Base-by-base conservation (phyloP, 2,797 vertebrate species). In the Betta splendens region DNA sequence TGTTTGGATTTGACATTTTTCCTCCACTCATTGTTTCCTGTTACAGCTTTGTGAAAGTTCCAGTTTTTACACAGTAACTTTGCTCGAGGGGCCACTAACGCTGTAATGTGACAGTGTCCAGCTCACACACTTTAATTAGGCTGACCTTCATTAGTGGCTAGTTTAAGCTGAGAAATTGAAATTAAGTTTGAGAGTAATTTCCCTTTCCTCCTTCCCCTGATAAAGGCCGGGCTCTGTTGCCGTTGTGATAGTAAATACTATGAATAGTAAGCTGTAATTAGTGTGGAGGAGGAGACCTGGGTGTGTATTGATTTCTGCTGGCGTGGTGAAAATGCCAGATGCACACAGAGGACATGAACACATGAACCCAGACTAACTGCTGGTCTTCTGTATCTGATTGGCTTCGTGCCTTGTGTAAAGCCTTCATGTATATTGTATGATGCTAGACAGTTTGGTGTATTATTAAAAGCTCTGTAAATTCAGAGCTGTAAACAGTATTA, bases 251-350 rank as follows among this genome's bases (percentile, higher is more conserved):
- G 75, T 63, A 79, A 72, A 81, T 84, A 83, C 58, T 72, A 40
- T 58, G 61, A 75, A 75, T 77, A 47, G 72, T 55, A 40, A 75
- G 65, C 77, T 73, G 83, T 88, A 89, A 90, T 91, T 89, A 87
- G 79, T 76, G 74, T 62, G 74, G 57, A 81, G 83, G 78, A 79
- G 82, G 64, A 77, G 68, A 68, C 52, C 57, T 66, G 40, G 45
- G 77, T 78, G 58, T 55, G 50, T 77, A 90, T 90, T 77, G 87
- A 90, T 91, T 80, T n/a, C 12, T 25, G 20, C 66, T 66, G 51
- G 55, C 69, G 69, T 62, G 48, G 78, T 78, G 63, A 83, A 81
- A 87, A 89, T 83, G 73, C 65, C 72, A 77, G 44, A 77, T 64
- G 81, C 61, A 72, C 64, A 36, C 49, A 54, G 82, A 66, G 54